phyloP scores from a whole-genome alignment of 2,113 vertebrate genomes.

The Pituophis catenifer region DNA sequence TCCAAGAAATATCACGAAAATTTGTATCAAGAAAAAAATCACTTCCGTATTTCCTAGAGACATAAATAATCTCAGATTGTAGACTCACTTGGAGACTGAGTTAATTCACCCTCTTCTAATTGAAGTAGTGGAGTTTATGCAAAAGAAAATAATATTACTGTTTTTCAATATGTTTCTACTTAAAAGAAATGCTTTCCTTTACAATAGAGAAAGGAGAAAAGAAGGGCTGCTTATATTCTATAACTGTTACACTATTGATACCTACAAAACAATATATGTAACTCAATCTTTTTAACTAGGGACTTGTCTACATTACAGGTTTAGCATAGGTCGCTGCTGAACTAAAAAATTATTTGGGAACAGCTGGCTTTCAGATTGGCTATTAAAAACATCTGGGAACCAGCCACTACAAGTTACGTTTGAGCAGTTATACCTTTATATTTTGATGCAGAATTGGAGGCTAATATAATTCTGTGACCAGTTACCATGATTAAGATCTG shows the following conservation, averaged over 20 bases:
- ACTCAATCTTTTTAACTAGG: not conserved
- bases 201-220: not conserved
- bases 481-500: not conserved
- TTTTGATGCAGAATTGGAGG: not conserved
- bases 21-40: not conserved
- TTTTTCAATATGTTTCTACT: conserved; percentile 1
- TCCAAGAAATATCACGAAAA: conserved; percentile 11
- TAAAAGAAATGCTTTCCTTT: conserved; percentile 1
- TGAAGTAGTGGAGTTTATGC: not conserved
- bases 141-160: conserved; percentile 2
- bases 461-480: not conserved
- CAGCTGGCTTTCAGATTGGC: not conserved
- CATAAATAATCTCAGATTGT: conserved; percentile 23
- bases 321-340: not conserved
- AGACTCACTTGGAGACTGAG: conserved; percentile 1
- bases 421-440: not conserved
- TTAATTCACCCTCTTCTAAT: accelerated
- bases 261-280: not conserved
- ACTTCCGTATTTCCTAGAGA: conserved; percentile 24
- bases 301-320: not conserved
- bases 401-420: not conserved
- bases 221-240: not conserved
- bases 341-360: not conserved
- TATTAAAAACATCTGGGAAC: conserved; percentile 13
- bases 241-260: not conserved